A percentile compares a stretch with the other conserved stretches of the same genome.
Conservation (phyloP, 2,888 invertebrate genomes). For the Sisyra nigra region DNA sequence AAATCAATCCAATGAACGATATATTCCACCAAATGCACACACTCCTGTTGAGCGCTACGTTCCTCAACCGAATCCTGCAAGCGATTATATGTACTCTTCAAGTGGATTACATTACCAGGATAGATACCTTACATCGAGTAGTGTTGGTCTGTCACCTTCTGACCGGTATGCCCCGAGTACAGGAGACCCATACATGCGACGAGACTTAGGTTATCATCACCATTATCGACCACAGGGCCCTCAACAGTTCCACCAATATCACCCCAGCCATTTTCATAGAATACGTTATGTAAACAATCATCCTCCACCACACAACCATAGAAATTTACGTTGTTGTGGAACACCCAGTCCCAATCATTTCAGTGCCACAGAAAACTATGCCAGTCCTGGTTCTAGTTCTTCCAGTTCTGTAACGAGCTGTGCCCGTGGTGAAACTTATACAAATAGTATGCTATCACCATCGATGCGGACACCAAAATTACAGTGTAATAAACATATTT, state of each 20-base stretch:
- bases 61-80: slow-evolving; percentile 36
- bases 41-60: slow-evolving; percentile 57
- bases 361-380: slow-evolving; percentile 8
- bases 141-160: slow-evolving; percentile 6
- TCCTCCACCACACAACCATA: slow-evolving; percentile 20
- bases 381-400: slow-evolving; percentile 17
- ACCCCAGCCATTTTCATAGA: slow-evolving; percentile 16
- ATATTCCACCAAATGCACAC: slow-evolving; percentile 46
- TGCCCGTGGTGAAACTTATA: slow-evolving; percentile 21
- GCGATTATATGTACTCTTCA: slow-evolving; percentile 24
- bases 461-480: slow-evolving; percentile 23
- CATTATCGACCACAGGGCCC: slow-evolving; percentile 38
- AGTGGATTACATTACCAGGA: neutral
- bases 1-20: too few species aligned
- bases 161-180: slow-evolving; percentile 11
- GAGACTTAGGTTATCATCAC: slow-evolving; percentile 36
- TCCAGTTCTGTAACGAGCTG: slow-evolving; percentile 16
- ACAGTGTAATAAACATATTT: slow-evolving; percentile 10
- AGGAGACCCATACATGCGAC: slow-evolving; percentile 38
- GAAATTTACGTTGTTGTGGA: slow-evolving; percentile 23
- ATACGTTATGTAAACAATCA: slow-evolving; percentile 24
- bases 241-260: slow-evolving; percentile 19
- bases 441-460: slow-evolving; percentile 17
- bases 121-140: neutral
- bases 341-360: slow-evolving; percentile 17